Percentiles rank a stretch among this genome's conserved stretches.
Conservation (phyloP, 2,113 vertebrate genomes). For the Tachuris rubrigastra region DNA sequence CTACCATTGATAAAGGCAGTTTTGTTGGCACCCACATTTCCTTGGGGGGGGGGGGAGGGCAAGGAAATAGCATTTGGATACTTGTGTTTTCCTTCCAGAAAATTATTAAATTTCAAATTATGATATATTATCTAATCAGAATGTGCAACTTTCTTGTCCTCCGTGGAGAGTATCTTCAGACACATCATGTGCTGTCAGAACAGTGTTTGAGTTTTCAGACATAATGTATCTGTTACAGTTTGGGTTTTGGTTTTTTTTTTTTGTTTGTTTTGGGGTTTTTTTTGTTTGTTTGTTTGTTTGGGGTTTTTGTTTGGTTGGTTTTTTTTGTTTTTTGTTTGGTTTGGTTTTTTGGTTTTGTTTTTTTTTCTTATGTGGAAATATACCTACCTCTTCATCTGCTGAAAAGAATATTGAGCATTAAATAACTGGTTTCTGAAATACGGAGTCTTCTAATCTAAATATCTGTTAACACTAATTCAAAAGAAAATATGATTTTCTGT, state of each 20-base stretch:
- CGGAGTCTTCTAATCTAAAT: conserved; percentile 67
- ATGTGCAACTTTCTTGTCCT: conserved; percentile 62
- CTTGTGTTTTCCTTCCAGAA: conserved; percentile 60
- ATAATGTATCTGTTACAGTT: conserved; percentile 66
- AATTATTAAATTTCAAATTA: conserved; percentile 70
- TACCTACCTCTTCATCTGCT: conserved; percentile 81
- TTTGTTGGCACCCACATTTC: conserved; percentile 69
- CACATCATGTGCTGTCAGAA: conserved; percentile 54
- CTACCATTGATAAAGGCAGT: conserved; percentile 56
- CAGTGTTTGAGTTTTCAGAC: conserved; percentile 69
- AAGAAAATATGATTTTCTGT: not conserved
- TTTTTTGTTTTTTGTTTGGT: not conserved
- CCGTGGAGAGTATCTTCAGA: conserved; percentile 41
- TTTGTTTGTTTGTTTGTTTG: too few species aligned
- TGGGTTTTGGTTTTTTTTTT: not conserved
- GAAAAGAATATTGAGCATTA: conserved; percentile 75
- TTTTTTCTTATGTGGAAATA: conserved; percentile 72
- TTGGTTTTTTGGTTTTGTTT: not conserved
- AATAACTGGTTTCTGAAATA: conserved; percentile 76
- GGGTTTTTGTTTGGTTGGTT: not conserved
- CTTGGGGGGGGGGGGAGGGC: not conserved
- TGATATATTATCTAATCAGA: conserved; percentile 54
- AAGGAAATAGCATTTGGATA: conserved; percentile 64
- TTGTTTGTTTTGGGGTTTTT: too few species aligned
- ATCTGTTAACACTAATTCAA: conserved; percentile 8